phyloP scores from a whole-genome alignment of 2,797 vertebrate species.

The Furcifer pardalis region DNA sequence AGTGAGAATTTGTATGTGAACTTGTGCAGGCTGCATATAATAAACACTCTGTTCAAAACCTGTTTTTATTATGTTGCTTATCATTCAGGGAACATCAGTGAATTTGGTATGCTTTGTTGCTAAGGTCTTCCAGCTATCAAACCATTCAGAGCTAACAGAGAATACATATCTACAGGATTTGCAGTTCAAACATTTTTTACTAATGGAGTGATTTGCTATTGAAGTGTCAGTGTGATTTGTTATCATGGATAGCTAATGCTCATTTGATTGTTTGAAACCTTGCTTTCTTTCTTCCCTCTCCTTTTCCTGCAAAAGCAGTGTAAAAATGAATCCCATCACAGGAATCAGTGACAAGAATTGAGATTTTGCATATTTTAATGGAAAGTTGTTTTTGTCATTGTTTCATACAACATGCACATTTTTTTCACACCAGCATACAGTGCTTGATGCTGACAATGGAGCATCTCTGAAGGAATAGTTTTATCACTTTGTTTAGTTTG shows the following conservation, averaged over 20 bases:
- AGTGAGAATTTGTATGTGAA: background rate
- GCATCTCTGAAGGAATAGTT: too few relatives aligned
- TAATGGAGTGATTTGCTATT: constrained; percentile 49
- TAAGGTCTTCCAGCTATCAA: constrained; percentile 2
- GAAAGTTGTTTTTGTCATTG: background rate
- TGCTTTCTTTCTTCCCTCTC: constrained; percentile 24
- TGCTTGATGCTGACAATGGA: background rate
- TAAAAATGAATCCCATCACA: constrained; percentile 43
- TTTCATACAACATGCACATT: background rate
- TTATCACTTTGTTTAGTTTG: too few relatives aligned
- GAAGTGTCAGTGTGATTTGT: constrained; percentile 59
- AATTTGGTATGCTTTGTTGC: constrained; percentile 11
- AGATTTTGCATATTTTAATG: background rate
- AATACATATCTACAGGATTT: constrained; percentile 42
- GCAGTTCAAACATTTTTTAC: constrained; percentile 46
- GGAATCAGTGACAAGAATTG: constrained; percentile 3
- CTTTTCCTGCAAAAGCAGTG: constrained; percentile 40
- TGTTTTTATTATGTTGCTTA: constrained; percentile 1
- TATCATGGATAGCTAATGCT: constrained; percentile 39
- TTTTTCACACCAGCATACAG: background rate
- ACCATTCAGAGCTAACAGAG: constrained; percentile 14
- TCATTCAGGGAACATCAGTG: constrained; percentile 1
- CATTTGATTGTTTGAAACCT: constrained; percentile 43
- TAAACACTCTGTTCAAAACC: background rate
- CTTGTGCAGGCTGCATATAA: background rate